phyloP scores from a whole-genome alignment of 1,140 invertebrate species.

The Aphidius gifuensis region DNA sequence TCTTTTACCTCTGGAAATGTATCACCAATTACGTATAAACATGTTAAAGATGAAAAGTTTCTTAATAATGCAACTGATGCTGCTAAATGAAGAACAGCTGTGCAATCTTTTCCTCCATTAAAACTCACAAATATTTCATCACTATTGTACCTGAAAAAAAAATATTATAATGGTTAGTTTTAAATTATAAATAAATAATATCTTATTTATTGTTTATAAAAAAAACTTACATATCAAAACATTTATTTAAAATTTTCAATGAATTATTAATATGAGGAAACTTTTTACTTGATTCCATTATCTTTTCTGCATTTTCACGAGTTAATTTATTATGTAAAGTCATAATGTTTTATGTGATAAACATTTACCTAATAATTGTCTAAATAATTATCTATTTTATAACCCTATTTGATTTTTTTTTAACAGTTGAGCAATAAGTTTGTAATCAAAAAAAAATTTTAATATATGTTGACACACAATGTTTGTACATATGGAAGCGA shows the following conservation, averaged over 20 bases:
- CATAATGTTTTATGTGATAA: constrained; percentile 9
- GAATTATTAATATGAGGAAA: constrained; percentile 36
- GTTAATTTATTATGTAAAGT: constrained; percentile 21
- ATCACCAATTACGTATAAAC: constrained; percentile 60
- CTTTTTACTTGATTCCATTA: constrained; percentile 27
- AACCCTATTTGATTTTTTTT: no score
- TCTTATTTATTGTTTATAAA: constrained; percentile 12
- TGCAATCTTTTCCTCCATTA: constrained; percentile 98
- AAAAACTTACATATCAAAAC: constrained; percentile 42
- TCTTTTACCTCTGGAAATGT: constrained; percentile 70
- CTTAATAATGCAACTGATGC: constrained; percentile 62
- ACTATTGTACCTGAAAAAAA: constrained; percentile 55
- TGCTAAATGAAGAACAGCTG: constrained; percentile 78
- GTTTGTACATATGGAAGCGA: no score
- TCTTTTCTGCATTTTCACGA: constrained; percentile 20
- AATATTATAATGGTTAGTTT: constrained; percentile 20
- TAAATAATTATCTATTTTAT: no score
- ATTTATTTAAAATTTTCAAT: constrained; percentile 40
- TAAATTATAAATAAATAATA: constrained; percentile 18
- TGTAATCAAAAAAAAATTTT: no score
- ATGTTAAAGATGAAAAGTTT: constrained; percentile 35
- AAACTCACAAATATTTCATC: constrained; percentile 85
- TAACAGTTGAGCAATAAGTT: no score
- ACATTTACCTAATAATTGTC: no score
- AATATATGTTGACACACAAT: no score